Evolutionary conservation across 2,888 invertebrate genomes (phyloP).

Genomic region (Calameuta idolon): DNA sequence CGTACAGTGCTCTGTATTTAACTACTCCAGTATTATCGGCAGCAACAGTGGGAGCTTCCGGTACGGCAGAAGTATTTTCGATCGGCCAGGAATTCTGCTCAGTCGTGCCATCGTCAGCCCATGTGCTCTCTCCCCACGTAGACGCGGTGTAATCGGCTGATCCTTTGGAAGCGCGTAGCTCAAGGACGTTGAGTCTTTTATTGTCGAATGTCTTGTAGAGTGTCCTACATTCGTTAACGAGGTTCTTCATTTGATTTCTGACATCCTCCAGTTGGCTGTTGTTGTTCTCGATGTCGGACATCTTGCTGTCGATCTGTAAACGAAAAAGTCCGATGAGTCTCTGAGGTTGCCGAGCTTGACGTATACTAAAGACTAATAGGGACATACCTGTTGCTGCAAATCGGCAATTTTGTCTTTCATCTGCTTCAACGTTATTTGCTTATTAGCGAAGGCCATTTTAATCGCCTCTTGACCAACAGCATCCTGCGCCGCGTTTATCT

Average conservation of each 20-base stretch:
- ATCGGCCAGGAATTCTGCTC: constrained; percentile 59
- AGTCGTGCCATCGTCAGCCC: constrained; percentile 67
- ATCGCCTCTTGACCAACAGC: constrained; percentile 71
- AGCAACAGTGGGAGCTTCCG: constrained; percentile 50
- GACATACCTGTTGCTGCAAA: constrained; percentile 73
- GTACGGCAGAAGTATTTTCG: constrained; percentile 44
- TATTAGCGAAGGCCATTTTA: constrained; percentile 75
- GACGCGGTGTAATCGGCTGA: constrained; percentile 65
- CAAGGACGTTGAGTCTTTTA: constrained; percentile 70
- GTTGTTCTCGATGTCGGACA: constrained; percentile 84
- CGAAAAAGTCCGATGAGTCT: constrained; percentile 9
- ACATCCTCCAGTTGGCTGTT: constrained; percentile 81
- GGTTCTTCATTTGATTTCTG: constrained; percentile 74
- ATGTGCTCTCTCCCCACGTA: constrained; percentile 75
- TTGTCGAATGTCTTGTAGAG: constrained; percentile 78
- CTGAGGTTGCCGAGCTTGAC: background rate
- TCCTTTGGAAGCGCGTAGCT: constrained; percentile 70
- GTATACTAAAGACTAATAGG: background rate
- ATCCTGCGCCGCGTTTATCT: constrained; percentile 69
- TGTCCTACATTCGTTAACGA: constrained; percentile 78
- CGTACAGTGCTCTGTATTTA: constrained; percentile 91
- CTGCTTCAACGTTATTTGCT: constrained; percentile 80
- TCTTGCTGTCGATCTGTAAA: constrained; percentile 78
- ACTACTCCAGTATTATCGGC: constrained; percentile 68
- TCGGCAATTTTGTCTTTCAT: constrained; percentile 80